phyloP scores from a whole-genome alignment of 2,113 vertebrate species.

The Diphyllodes magnificus region DNA sequence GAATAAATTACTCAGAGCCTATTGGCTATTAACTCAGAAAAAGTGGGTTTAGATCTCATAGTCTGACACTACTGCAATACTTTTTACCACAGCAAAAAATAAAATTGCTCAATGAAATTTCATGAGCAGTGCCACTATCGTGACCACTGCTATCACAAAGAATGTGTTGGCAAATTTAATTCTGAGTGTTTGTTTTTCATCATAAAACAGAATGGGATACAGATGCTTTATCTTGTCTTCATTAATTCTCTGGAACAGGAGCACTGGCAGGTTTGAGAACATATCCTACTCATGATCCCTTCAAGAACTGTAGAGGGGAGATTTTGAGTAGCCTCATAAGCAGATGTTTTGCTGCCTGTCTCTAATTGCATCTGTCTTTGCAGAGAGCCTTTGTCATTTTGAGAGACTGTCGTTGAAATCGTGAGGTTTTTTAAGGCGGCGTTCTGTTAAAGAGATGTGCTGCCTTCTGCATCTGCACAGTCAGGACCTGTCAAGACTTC shows the following conservation, averaged over 20 bases:
- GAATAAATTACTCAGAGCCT: not conserved
- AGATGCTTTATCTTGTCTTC: not conserved
- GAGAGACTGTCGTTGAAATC: not conserved
- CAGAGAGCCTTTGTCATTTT: not conserved
- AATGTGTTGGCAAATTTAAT: not conserved
- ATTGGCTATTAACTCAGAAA: not conserved
- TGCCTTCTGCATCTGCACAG: not conserved
- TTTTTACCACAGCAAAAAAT: not conserved
- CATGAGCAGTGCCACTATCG: not conserved
- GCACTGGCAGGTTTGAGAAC: not conserved
- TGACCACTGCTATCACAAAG: not conserved
- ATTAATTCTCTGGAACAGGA: not conserved
- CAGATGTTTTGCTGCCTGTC: not conserved
- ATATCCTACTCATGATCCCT: too few relatives aligned
- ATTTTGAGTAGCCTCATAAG: not conserved
- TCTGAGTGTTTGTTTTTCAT: not conserved
- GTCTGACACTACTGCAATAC: not conserved
- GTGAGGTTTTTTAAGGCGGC: not conserved
- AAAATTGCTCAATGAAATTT: not conserved
- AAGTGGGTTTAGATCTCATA: not conserved
- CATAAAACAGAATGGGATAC: not conserved
- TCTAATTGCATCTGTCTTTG: not conserved
- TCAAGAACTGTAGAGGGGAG: not conserved
- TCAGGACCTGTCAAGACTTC: not conserved
- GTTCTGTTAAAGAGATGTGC: not conserved